Evolutionary conservation across 2,797 vertebrate genomes (phyloP), one percentile per base, ranked within the genome.

Genomic region (Poeciliopsis paucimaculata): DNA sequence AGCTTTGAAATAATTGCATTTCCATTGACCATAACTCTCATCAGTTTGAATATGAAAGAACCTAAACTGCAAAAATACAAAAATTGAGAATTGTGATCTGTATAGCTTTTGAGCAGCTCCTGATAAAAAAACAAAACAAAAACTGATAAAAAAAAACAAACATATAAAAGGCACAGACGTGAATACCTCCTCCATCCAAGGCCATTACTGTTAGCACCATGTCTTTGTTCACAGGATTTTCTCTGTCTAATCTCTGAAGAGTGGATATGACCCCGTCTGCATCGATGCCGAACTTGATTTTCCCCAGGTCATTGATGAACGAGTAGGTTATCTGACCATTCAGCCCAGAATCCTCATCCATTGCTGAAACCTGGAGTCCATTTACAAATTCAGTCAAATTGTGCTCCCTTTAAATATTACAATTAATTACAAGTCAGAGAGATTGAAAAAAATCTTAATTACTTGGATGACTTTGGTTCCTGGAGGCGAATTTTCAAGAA

Each of bases 151-250:
- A 34, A 34, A 60, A 31, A n/a, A 57, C 31, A 28, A 51, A 8
- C 2, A 34, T 31, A 31, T 62, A 23, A 23, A 36, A 46, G 11
- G 20, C 23, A 51, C 8, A 51, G 23, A 51, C 0, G 20, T 70
- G 41, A 23, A 34, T 90, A 84, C 98, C 98, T 87, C 98, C 98
- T 5, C 96, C 94, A 86, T 99, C 98, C 83, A 98, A 96, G 1
- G 98, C 98, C 97, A 99, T 99, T 62, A 99, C 90, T 34, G 96
- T 97, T 87, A 99, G 88, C 57, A 97, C 90, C 82, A 99, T 97
- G 76, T 99, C 97, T 91, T 97, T 98, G 90, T 98, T 97, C 1
- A 95, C 80, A 82, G 96, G 96, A 79, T 96, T 97, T 92, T 99
- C 98, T 84, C 98, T 94, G 91, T 99, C 98, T 75, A 99, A 93